Evolutionary conservation across 1,140 invertebrate genomes (phyloP), one percentile per base, ranked within the genome.

Genomic region (Ruditapes philippinarum): DNA sequence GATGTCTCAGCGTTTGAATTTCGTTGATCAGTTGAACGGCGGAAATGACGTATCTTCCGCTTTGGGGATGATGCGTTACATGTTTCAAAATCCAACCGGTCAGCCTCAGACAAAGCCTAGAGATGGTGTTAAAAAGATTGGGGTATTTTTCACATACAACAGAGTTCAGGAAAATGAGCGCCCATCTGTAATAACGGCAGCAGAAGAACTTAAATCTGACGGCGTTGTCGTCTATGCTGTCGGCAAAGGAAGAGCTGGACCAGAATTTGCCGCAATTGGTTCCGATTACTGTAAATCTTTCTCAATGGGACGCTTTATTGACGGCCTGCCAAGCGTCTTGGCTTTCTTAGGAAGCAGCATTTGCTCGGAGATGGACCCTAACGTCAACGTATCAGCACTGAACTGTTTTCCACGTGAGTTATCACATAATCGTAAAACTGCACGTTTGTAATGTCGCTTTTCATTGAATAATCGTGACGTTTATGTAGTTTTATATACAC

Each of bases 361-460:
- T 33, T 92, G 91, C 70, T 51, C 89, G 51, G 91, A 78, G 38
- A 51, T 92, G 42, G 84, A 92, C 17, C 65, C 85, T 12, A 45
- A 38, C 25, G 82, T 88, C 11, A 92, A 92, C 76, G 88, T 88
- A 1, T 88, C 91, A 36, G 73, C 70, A 1, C 40, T 70, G 3
- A 92, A 92, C 74, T 92, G 91, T 60, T 92, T 92, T 76, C 91
- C 91, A 82, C 89, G 91, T 92, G 86, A 91, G 91, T 90, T 60
- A 65, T 65, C 36, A 65, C 54, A n/a, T 57, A n/a, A 12, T 57
- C n/a, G 54, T n/a, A n/a, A n/a, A n/a, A n/a, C n/a, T n/a, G n/a
- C n/a, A n/a, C n/a, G n/a, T n/a, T n/a, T n/a, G n/a, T n/a, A n/a
- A n/a, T n/a, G n/a, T n/a, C n/a, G n/a, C n/a, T n/a, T n/a, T n/a